Conservation (phyloP, 2,113 vertebrate genomes). For the Barnardius zonarius region DNA sequence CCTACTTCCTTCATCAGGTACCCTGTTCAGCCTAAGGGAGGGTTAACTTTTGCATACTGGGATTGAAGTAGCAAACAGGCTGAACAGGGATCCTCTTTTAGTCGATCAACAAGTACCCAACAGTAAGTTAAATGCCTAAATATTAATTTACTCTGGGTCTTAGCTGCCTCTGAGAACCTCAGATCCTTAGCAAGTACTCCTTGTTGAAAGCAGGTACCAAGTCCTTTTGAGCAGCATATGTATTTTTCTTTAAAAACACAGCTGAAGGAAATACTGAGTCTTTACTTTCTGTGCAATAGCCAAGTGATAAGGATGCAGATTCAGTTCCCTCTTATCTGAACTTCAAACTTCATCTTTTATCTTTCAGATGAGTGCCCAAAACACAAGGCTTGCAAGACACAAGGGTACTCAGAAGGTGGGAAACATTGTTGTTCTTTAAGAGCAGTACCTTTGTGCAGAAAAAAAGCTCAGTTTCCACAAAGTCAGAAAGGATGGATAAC, state of each 20-base stretch:
- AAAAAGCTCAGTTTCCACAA: neutral
- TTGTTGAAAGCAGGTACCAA: neutral
- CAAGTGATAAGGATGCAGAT: neutral
- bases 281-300: constrained; percentile 12
- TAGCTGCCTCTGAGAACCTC: neutral
- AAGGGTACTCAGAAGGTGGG: constrained; percentile 29
- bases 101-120: neutral
- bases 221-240: neutral
- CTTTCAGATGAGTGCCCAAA: constrained; percentile 49
- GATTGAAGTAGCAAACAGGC: neutral
- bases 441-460: neutral
- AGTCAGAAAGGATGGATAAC: constrained; percentile 26
- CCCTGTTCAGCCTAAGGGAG: neutral
- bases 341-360: constrained; percentile 42
- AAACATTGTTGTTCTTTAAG: constrained; percentile 21
- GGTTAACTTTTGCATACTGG: neutral
- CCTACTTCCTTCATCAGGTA: neutral
- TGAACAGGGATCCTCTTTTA: neutral
- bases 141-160: neutral
- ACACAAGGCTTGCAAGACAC: constrained; percentile 16
- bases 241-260: neutral
- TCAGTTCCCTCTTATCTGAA: constrained; percentile 44
- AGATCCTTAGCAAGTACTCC: neutral
- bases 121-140: neutral
- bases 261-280: neutral